Evolutionary conservation across 2,888 invertebrate genomes (phyloP).

Genomic region (Blastobasis adustella): DNA sequence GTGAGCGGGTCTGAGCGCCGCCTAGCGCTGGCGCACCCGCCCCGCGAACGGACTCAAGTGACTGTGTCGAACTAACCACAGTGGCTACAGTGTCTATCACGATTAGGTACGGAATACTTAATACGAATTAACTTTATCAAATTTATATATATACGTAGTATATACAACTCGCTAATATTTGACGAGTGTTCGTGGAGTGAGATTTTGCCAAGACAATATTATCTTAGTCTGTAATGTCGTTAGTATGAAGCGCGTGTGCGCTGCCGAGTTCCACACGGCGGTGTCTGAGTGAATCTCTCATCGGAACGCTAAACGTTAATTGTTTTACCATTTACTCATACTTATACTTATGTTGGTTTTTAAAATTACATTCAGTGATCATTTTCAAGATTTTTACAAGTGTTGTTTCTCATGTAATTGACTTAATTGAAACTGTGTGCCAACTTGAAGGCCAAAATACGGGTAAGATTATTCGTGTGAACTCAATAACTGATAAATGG

Average conservation of each 20-base stretch:
- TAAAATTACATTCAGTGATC: too few species aligned
- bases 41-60: not conserved
- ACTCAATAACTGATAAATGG: slow-evolving; percentile 43
- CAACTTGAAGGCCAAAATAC: slow-evolving; percentile 45
- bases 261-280: slow-evolving; percentile 13
- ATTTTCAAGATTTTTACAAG: slow-evolving; percentile 31
- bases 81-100: slow-evolving; percentile 6
- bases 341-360: too few species aligned
- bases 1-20: not conserved
- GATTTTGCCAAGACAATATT: slow-evolving; percentile 73
- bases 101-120: slow-evolving; percentile 30
- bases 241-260: slow-evolving; percentile 34
- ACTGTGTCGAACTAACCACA: too few species aligned
- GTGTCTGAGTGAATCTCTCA: slow-evolving; percentile 13
- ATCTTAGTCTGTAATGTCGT: slow-evolving; percentile 56
- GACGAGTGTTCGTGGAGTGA: slow-evolving; percentile 71
- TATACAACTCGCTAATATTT: slow-evolving; percentile 66
- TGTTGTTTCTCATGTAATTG: slow-evolving; percentile 37
- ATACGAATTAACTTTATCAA: slow-evolving; percentile 73
- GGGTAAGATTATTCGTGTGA: slow-evolving; percentile 44
- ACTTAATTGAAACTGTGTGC: slow-evolving; percentile 41
- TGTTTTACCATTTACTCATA: too few species aligned
- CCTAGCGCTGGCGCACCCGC: not conserved
- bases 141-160: slow-evolving; percentile 71
- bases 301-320: too few species aligned